Base-by-base conservation (phyloP, 2,797 vertebrate genomes). In the Pseudomugil tenellus region DNA sequence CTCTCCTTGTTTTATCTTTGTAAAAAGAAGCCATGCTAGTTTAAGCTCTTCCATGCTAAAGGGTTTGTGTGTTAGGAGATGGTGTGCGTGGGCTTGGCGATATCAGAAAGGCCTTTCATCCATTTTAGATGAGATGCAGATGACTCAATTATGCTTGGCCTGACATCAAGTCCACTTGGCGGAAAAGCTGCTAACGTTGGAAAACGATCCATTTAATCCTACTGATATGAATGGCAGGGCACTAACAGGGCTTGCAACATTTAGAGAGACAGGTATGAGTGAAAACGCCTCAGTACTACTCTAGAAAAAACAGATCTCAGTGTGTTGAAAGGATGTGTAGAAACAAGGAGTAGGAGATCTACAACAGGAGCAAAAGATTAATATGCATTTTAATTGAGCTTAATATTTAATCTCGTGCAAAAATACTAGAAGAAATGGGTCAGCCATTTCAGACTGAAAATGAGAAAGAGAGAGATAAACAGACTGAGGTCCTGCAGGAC, bases 91-190 rank as follows among this genome's bases (percentile, higher is more conserved):
- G 3, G n/a, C 74, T 62, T 67, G 76, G 81, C 11, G 12, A 87
- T 12, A 90, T 89, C 62, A 90, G 89, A 85, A 77, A 88, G 83
- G 72, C 75, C 81, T 92, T 92, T 91, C 91, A 90, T 94, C 91
- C 86, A 88, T 92, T 94, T 93, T 87, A 80, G 59, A 89, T 90
- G 91, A 92, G 86, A 89, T 88, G 85, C 77, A 91, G 90, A 93
- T 89, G 92, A 92, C 86, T 92, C 90, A 93, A 93, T 94, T 94
- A 93, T 90, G 90, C 80, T 78, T 72, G 90, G 86, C 58, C 58
- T 91, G 87, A 88, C 90, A 87, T 66, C 2, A 90, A 86, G 84
- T 10, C 59, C 75, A 89, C 52, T 76, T 64, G 80, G 85, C 82
- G 86, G 85, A 80, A 91, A 89, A 92, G 80, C 84, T 66, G 85